Base-by-base conservation (phyloP, 2,888 invertebrate species). In the Apomyelois bistriatella region DNA sequence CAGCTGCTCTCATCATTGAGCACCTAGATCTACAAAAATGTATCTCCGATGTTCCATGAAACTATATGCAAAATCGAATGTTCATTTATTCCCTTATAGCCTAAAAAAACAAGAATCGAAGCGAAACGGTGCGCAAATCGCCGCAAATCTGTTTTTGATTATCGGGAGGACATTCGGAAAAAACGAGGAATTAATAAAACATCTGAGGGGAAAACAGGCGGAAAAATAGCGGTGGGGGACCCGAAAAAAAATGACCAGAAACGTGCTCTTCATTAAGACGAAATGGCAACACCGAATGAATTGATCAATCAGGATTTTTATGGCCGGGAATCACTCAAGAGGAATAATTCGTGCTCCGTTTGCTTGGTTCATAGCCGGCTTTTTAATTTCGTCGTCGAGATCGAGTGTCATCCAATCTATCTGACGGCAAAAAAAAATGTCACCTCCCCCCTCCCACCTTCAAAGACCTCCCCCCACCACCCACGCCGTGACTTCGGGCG, bases 281-380 rank as follows among this genome's bases (percentile, higher is more conserved):
- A 70, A 78, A 84, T 82, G 80, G 82, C 76, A 85, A 85, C 83
- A 82, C 77, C 79, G 84, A 78, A 90, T 88, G 87, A 88, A 90
- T 90, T 90, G 90, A 90, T 90, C 90, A 88, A 88, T 89, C 88
- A 88, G 83, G 85, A 86, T 82, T 88, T 90, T 89, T 88, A 88
- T 87, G 88, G 85, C 73, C 82, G 72, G 77, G 85, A 89, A 90
- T 90, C 89, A 90, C 89, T 89, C 87, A 90, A 85, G 86, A 87
- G 84, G 86, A 88, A 87, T 88, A 87, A 88, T 88, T 85, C 85
- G 76, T 75, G 66, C 77, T 83, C 82, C 82, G 79, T 85, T 85
- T 82, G 79, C 79, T 77, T 74, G 87, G 85, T 83, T 85, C 88
- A 86, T 87, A 84, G 85, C 84, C 82, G 80, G 78, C 85, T 82